Evolutionary conservation across 2,113 vertebrate species (phyloP), one percentile per base, ranked within the genome.

Genomic region (Sylvilagus bachmani): DNA sequence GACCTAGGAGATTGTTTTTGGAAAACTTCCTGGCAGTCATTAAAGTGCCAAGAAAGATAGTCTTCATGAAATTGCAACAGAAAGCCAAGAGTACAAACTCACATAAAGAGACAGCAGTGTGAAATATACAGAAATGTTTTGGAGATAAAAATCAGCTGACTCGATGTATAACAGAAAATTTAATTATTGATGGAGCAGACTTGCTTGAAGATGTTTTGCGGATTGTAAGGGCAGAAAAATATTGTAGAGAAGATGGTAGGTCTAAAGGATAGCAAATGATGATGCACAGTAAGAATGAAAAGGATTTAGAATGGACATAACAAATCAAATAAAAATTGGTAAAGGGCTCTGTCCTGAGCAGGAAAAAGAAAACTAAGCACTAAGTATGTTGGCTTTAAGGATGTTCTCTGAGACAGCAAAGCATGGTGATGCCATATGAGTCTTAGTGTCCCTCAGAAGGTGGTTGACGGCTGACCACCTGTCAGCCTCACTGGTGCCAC

Each of bases 311-410:
- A 19, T 69, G 49, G 70, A 75, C 61, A 87, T 80, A 24, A 69
- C 49, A 81, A 91, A 49, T 31, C 67, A 82, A 74, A 81, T 91
- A 91, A 69, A 94, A 83, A 74, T 44, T 27, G 6, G 27, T 53
- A n/a, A 22, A 86, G 5, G 77, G 49, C 17, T 75, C 11, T 86
- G 73, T 49, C 58, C 58, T 86, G 88, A 81, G 29, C 12, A 33
- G 33, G 19, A 64, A 80, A 81, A 85, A 71, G 1, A n/a, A 61
- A 78, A 3, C 49, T 33, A 81, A 58, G 67, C 4, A n/a, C 29
- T 53, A 25, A 31, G 22, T 36, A 21, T 49, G 17, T 10, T 36
- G 21, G 5, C 69, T 92, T 70, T 67, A 67, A 89, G 74, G 66
- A 19, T 58, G 55, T 16, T 58, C 55, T 58, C 55, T 58, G 55